Conservation (phyloP, 1,140 invertebrate species). For the Zeugodacus cucurbitae region DNA sequence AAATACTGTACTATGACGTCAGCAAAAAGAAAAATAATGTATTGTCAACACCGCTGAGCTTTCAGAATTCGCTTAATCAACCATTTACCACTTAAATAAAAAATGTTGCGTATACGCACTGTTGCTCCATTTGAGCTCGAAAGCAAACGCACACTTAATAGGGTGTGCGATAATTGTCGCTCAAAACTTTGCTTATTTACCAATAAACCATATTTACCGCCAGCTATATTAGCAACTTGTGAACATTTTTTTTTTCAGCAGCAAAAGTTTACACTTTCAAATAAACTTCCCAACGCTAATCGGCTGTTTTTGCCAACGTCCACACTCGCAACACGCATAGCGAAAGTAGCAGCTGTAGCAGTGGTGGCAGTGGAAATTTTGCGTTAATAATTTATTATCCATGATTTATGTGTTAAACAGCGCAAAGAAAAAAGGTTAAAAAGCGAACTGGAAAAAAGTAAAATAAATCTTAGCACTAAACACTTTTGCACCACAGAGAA, state of each 20-base stretch:
- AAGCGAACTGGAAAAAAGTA: not conserved
- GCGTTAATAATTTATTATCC: not conserved
- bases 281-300: too few species aligned
- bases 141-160: too few species aligned
- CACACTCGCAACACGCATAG: not conserved
- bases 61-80: too few species aligned
- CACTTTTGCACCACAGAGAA: not conserved
- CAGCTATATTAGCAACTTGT: not conserved
- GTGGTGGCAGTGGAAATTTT: not conserved
- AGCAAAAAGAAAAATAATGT: too few species aligned
- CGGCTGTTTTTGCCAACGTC: not conserved
- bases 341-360: not conserved
- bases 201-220: not conserved
- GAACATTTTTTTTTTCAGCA: too few species aligned
- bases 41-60: too few species aligned
- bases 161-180: too few species aligned
- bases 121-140: not conserved
- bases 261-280: too few species aligned
- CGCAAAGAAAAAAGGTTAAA: not conserved
- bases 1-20: too few species aligned
- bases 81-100: too few species aligned
- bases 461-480: not conserved
- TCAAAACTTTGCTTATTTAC: not conserved
- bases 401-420: slow-evolving; percentile 1
- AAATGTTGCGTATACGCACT: not conserved